A percentile compares a stretch with the other conserved stretches of the same genome.
Conservation (phyloP, 2,113 vertebrate species). For the Centropus unirufus region DNA sequence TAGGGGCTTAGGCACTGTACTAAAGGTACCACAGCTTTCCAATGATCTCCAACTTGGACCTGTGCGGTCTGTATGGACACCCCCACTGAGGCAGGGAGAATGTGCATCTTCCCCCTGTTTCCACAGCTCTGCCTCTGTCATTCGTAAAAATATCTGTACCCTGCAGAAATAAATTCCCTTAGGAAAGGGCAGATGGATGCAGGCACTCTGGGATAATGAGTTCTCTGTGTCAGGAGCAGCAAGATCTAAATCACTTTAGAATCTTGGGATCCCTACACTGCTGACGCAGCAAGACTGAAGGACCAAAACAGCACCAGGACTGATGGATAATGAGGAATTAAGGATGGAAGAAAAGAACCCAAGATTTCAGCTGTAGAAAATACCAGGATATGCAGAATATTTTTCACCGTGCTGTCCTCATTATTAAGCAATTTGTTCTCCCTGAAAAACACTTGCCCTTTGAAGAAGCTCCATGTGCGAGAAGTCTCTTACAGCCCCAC, state of each 20-base stretch:
- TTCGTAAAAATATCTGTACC: slow-evolving; percentile 2
- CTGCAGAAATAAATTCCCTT: not conserved
- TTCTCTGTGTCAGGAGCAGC: not conserved
- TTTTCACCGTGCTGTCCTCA: not conserved
- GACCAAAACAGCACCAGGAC: not conserved
- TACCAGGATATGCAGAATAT: not conserved
- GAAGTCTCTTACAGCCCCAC: not conserved
- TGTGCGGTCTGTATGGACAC: accelerated
- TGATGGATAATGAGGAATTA: not conserved
- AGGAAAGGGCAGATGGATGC: not conserved
- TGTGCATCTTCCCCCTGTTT: not conserved
- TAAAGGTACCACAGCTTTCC: not conserved
- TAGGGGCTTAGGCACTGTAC: not conserved
- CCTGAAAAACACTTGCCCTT: not conserved
- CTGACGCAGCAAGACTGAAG: not conserved
- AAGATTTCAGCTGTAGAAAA: not conserved
- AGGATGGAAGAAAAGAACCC: not conserved
- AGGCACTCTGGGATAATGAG: not conserved
- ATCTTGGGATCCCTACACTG: not conserved
- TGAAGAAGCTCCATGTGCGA: not conserved
- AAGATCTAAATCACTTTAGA: not conserved
- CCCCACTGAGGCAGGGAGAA: not conserved
- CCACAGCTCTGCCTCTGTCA: not conserved
- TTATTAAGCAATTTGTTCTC: not conserved
- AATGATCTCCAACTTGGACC: accelerated